Conservation (phyloP, 2,888 invertebrate genomes). For the Horisme vitalbata region DNA sequence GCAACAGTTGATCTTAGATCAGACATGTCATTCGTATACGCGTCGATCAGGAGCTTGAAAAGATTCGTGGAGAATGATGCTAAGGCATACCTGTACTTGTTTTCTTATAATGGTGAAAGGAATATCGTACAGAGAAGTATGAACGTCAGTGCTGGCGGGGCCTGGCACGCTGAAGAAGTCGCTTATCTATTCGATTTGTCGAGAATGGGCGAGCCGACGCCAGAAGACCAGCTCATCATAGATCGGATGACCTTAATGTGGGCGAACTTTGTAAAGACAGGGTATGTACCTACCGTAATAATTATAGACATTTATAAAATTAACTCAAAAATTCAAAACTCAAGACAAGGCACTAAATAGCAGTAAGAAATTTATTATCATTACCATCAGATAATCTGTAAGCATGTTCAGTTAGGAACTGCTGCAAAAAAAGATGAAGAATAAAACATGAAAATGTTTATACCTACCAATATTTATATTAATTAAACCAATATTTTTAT, state of each 20-base stretch:
- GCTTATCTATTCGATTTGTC: slow-evolving; percentile 46
- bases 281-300: too few species aligned
- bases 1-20: slow-evolving; percentile 39
- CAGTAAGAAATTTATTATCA: too few species aligned
- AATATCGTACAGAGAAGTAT: slow-evolving; percentile 35
- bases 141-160: slow-evolving; percentile 39
- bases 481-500: too few species aligned
- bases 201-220: slow-evolving; percentile 27
- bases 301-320: too few species aligned
- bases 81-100: slow-evolving; percentile 42
- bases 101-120: slow-evolving; percentile 44
- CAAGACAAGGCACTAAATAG: too few species aligned
- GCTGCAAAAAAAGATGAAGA: too few species aligned
- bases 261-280: slow-evolving; percentile 50
- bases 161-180: slow-evolving; percentile 48
- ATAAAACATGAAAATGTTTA: too few species aligned
- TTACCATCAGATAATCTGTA: too few species aligned
- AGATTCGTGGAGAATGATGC: slow-evolving; percentile 37
- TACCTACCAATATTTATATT: too few species aligned
- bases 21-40: slow-evolving; percentile 42
- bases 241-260: slow-evolving; percentile 42
- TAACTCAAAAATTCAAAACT: too few species aligned
- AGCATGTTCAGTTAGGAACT: too few species aligned
- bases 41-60: slow-evolving; percentile 37
- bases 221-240: slow-evolving; percentile 41